Percentiles rank a stretch among this genome's conserved stretches.
Evolutionary conservation across 2,797 vertebrate genomes (phyloP).

Genomic region (Phrynocephalus guinanensis): DNA sequence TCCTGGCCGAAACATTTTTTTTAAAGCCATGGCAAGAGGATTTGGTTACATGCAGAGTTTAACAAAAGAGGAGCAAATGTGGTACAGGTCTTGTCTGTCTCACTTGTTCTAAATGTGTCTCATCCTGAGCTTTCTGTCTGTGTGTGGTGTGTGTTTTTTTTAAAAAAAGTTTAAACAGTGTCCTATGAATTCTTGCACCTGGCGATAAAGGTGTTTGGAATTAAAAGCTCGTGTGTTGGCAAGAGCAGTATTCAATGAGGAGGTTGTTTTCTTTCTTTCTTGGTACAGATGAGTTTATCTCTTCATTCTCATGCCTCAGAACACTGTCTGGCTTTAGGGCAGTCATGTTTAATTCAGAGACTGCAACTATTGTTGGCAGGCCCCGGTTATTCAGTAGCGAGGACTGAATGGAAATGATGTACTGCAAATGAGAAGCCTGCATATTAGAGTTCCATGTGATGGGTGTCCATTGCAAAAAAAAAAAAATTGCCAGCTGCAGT

Average conservation of each 20-base stretch:
- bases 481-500: not conserved
- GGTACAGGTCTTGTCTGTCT: not conserved
- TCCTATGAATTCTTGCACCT: not conserved
- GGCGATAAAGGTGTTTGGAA: not conserved
- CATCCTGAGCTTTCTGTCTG: not conserved
- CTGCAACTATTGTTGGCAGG: not conserved
- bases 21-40: too few species aligned
- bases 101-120: not conserved
- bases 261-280: fast-evolving
- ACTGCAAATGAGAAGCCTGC: not conserved
- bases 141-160: too few species aligned
- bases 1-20: not conserved
- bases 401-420: not conserved
- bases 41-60: not conserved
- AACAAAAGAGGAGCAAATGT: not conserved
- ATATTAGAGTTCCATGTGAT: not conserved
- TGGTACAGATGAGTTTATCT: not conserved
- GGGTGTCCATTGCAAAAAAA: not conserved
- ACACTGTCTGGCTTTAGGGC: too few species aligned
- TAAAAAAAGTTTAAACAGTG: not conserved
- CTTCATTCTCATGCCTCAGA: not conserved
- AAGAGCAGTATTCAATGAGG: not conserved
- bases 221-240: not conserved
- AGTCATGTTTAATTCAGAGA: not conserved
- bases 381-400: not conserved